Evolutionary conservation across 1,140 invertebrate species (phyloP), one percentile per base, ranked within the genome.

Genomic region (Temnothorax nylanderi): DNA sequence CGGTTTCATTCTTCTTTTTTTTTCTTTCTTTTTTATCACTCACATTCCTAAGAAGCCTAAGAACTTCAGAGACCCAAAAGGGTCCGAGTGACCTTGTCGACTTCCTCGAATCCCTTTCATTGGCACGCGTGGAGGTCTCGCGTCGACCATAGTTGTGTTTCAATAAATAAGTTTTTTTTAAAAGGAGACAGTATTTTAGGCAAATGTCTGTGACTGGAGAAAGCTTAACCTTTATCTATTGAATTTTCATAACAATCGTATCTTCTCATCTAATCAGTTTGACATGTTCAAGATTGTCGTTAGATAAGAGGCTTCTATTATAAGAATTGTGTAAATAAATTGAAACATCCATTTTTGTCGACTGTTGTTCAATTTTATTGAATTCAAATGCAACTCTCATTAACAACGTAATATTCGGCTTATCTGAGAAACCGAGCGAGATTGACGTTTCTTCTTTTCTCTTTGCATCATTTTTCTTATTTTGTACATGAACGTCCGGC

Each of bases 1-100:
- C 10, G 76, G 87, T 89, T 89, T 91, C 75, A 32, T 65, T 88
- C 80, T 65, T 85, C 60, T 32, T 32, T 32, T 62, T 32, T 32
- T 62, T 88, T 74, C 80, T 58, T 76, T 78, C 64, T 64, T 80
- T 41, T 82, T 74, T 74, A 84, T 60, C 69, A 84, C 62, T 49
- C 67, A 74, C 88, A 91, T 92, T 92, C 91, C 82, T 58, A 2
- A 51, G 89, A 81, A 72, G 85, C 81, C 87, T 18, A 54, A 76
- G 56, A 87, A 71, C 56, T 69, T 54, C 18, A 26, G 13, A 51
- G 58, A 58, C 58, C 71, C 85, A 80, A 32, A 87, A 93, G 90
- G 92, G 90, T 86, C 84, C 80, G 76, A 74, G n/a, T 89, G 91
- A 89, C 91, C 92, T 92, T 91, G 90, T 56, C 41, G 71, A 85